Base-by-base conservation (phyloP, 2,113 vertebrate genomes). In the Brevimyrus niger region DNA sequence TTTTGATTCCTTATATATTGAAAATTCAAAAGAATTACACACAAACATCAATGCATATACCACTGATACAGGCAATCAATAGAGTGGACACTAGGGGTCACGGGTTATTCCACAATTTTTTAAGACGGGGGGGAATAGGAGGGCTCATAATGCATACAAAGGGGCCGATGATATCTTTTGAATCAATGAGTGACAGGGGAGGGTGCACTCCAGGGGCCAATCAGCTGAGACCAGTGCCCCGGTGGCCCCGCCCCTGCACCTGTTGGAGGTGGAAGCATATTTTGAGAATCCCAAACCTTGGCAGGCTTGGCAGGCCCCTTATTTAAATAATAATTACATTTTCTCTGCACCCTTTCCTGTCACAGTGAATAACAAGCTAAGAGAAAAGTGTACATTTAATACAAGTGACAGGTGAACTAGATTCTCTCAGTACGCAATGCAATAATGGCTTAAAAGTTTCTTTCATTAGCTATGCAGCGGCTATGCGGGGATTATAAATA, bases 401-500 rank as follows among this genome's bases (percentile, higher is more conserved):
- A 51, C 11, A 87, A 19, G 23, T 38, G 85, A 87, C 23, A 51
- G 48, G 23, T 55, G 50, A 87, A 87, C 10, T 27, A 87, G n/a
- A 87, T 87, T 19, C 13, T 53, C n/a, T 35, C n/a, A 53, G n/a
- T 21, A 21, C 50, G 15, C 17, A 27, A 87, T 87, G 85, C 23
- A 87, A 87, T 35, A 53, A 87, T 55, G 13, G 27, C 48, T 87
- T 53, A 87, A 53, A 53, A 27, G 48, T 31, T 35, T 53, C 47
- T 51, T 87, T 51, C 27, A 53, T 87, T 87, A 53, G 85, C 13
- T 31, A 87, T 87, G 48, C 27, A n/a, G 4, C 23, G 15, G 48
- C 17, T 87, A 53, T 38, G 50, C 53, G n/a, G 31, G 48, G 11
- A 35, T 53, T 87, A 87, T 87, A 87, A 87, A 87, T 87, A 87